These are phyloP conservation scores for Ochropleura plecta DNA, from an alignment of 2,888 invertebrate genomes.

Conservation along the genomic window DNA sequence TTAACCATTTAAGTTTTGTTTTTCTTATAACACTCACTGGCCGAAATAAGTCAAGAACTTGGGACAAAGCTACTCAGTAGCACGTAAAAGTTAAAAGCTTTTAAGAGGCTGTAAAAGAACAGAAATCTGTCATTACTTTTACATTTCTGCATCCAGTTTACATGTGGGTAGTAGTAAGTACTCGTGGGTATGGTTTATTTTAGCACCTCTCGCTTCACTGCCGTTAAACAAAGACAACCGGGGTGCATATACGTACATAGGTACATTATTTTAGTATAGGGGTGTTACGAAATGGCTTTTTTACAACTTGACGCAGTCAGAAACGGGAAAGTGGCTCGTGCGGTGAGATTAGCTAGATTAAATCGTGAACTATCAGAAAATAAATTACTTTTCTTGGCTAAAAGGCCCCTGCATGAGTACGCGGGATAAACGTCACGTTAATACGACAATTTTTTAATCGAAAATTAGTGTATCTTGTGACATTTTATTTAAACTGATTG, in stretches of 20 bases:
- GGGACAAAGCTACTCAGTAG: background rate
- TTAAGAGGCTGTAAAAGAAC: constrained; percentile 13
- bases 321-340: constrained; percentile 25
- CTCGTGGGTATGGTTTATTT: constrained; percentile 27
- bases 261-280: constrained; percentile 26
- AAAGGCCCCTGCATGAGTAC: too few relatives aligned
- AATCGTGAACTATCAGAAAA: constrained; percentile 36
- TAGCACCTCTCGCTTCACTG: constrained; percentile 36
- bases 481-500: too few relatives aligned
- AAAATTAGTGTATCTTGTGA: too few relatives aligned
- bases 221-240: constrained; percentile 38
- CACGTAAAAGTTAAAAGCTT: constrained; percentile 20
- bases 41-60: background rate
- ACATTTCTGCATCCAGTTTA: constrained; percentile 39
- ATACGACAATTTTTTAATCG: too few relatives aligned
- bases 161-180: background rate
- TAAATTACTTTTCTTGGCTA: constrained; percentile 37
- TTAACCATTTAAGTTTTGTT: background rate
- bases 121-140: constrained; percentile 46
- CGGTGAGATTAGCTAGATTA: constrained; percentile 22
- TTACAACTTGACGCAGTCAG: constrained; percentile 41
- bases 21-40: background rate
- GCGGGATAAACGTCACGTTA: too few relatives aligned
- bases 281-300: constrained; percentile 44
- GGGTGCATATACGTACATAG: constrained; percentile 39